These are phyloP conservation scores for Epizoanthus stellaris DNA, from an alignment of 92 coral and sea anemone species.

Conservation along the genomic window DNA sequence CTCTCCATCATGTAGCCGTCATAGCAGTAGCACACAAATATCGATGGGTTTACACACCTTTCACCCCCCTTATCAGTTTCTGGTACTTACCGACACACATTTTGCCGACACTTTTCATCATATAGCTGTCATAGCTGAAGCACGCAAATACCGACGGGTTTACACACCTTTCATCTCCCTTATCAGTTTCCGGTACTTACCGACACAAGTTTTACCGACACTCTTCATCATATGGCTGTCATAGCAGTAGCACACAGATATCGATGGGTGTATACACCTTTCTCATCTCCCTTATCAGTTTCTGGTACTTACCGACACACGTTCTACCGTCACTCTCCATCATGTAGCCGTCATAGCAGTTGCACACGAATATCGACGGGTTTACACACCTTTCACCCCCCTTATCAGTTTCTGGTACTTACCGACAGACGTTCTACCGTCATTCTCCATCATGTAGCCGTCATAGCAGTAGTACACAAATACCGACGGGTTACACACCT, in stretches of 20 bases:
- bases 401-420: neutral
- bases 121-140: constrained; percentile 57
- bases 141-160: constrained; percentile 8
- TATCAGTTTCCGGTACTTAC: constrained; percentile 20
- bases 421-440: constrained; percentile 69
- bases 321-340: no score
- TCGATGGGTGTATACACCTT: no score
- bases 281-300: no score
- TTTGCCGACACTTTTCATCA: constrained; percentile 46
- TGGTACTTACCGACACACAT: constrained; percentile 62
- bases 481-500: no score
- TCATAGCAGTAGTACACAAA: constrained; percentile 60
- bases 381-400: no score
- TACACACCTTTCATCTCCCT: neutral
- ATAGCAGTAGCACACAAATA: constrained; percentile 49
- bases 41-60: no score
- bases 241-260: constrained; percentile 45
- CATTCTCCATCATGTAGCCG: constrained; percentile 56
- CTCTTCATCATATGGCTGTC: constrained; percentile 47
- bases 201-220: constrained; percentile 61
- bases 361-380: no score
- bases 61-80: neutral
- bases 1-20: constrained; percentile 52
- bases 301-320: no score
- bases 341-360: no score